Base-by-base conservation (phyloP, 2,113 vertebrate species). In the Isichthys henryi region DNA sequence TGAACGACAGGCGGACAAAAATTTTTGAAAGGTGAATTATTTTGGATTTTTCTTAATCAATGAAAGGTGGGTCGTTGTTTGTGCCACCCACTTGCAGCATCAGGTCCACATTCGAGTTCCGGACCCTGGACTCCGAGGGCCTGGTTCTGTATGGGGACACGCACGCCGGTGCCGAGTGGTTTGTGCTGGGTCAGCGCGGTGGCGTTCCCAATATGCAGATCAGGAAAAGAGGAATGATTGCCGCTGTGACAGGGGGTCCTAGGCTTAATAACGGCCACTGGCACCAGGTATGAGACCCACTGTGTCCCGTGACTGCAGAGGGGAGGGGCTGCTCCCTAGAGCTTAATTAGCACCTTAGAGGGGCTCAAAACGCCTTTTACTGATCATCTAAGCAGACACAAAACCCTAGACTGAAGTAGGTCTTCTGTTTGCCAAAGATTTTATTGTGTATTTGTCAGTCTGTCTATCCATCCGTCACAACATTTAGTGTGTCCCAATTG, bases 51-150 rank as follows among this genome's bases (percentile, higher is more conserved):
- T 56, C 6, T 0, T 21, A 56, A 19, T 19, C 31, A 7, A 35
- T 15, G 35, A 43, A 80, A 7, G 74, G 74, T n/a, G 1, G 4
- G 27, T 15, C 31, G 1, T 35, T 3, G 31, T 80, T 43, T 35
- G 35, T 80, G 74, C 3, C 35, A 80, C 48, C 35, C n/a, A 3
- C 11, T 31, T 21, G 1, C 93, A 97, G 96, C 88, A 92, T 94
- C 87, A 94, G 91, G 85, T 98, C 97, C 0, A 92, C 91, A 39
- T 98, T 97, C 90, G 94, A 97, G 85, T 89, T 97, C 11, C 93
- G 94, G 35, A 97, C 96, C 0, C 95, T 95, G 88, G 97, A 97
- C 93, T 95, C 97, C 0, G 97, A 97, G 86, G 97, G 96, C 3
- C 66, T 92, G 2, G 88, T 98, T 70, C 96, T 97, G 92, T 97